Conservation (phyloP, 2,888 invertebrate species). For the Heliconius aoede region DNA sequence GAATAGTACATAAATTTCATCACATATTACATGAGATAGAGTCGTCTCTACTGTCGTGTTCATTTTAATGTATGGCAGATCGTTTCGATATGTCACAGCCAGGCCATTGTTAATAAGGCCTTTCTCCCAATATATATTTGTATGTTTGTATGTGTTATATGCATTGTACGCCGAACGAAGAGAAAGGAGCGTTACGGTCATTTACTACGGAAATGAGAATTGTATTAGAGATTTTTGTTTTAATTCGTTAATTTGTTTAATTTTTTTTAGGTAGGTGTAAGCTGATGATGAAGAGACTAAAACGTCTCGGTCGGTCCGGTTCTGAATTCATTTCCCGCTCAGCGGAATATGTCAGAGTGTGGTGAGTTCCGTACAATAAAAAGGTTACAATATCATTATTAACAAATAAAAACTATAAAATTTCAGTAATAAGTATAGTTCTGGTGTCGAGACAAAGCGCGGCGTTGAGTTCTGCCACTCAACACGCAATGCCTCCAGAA, state of each 20-base stretch:
- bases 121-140: slow-evolving; percentile 53
- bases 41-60: not conserved
- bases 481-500: too few species aligned
- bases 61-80: slow-evolving; percentile 55
- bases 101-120: slow-evolving; percentile 47
- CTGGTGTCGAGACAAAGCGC: too few species aligned
- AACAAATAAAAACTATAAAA: too few species aligned
- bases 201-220: slow-evolving; percentile 16
- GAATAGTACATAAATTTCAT: too few species aligned
- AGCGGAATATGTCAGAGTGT: too few species aligned
- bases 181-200: slow-evolving; percentile 40
- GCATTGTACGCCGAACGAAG: slow-evolving; percentile 32
- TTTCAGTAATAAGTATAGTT: too few species aligned
- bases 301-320: too few species aligned
- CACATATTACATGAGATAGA: not conserved
- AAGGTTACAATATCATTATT: too few species aligned
- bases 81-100: slow-evolving; percentile 64
- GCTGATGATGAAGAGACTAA: not conserved
- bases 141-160: slow-evolving; percentile 23
- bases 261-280: too few species aligned
- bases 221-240: slow-evolving; percentile 27
- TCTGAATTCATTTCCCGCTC: too few species aligned
- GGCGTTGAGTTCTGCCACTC: too few species aligned
- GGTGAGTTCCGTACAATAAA: too few species aligned
- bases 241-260: slow-evolving; percentile 13